A percentile compares a stretch with the other conserved stretches of the same genome.
These are phyloP conservation scores for Eonycteris spelaea DNA, from an alignment of 2,113 vertebrate species.

Conservation along the genomic window DNA sequence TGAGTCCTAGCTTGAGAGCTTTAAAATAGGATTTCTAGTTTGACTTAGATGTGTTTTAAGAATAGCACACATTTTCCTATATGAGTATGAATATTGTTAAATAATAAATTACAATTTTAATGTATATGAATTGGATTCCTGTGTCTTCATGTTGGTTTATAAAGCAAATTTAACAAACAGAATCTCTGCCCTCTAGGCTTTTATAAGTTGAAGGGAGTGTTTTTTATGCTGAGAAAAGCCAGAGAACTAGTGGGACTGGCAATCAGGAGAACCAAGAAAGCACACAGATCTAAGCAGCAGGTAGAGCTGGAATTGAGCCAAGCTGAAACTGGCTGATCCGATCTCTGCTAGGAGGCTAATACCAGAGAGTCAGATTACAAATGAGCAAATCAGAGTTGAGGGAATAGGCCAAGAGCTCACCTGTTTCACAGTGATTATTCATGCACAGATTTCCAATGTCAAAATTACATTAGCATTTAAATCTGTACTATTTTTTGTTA, in stretches of 20 bases:
- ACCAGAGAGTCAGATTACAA: conserved; percentile 1
- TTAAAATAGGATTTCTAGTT: conserved; percentile 14
- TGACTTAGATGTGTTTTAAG: background rate
- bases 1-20: background rate
- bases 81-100: background rate
- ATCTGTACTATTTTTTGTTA: background rate
- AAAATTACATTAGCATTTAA: background rate
- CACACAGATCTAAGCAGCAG: background rate
- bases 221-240: background rate
- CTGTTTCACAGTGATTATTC: background rate
- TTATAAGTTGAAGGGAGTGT: background rate
- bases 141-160: background rate
- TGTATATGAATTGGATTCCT: background rate
- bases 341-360: background rate
- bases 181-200: background rate
- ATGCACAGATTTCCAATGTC: background rate
- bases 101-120: background rate
- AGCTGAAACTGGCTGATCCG: background rate
- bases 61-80: background rate
- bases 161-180: conserved; percentile 8
- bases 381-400: background rate
- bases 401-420: background rate
- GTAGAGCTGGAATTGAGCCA: background rate
- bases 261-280: background rate
- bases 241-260: background rate